Evolutionary conservation across 2,888 invertebrate species (phyloP).

Genomic region (Rhamnusium bicolor): DNA sequence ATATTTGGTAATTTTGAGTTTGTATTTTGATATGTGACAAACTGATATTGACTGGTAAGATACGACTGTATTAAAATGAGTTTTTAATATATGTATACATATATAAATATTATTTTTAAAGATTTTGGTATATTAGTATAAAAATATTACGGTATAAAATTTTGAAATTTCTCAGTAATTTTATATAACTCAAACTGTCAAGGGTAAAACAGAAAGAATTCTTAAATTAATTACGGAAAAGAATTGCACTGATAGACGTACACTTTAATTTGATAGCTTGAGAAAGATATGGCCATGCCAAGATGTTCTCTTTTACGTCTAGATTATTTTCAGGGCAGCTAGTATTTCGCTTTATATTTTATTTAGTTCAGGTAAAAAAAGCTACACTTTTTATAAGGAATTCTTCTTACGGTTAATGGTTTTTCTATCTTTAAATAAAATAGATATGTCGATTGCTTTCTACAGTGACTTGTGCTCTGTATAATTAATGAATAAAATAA

Average conservation of each 20-base stretch:
- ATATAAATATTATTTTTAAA: too few species aligned
- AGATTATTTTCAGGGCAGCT: not conserved
- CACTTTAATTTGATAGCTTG: not conserved
- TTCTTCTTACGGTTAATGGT: not conserved
- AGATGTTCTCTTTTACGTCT: not conserved
- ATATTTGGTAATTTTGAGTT: too few species aligned
- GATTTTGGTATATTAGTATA: too few species aligned
- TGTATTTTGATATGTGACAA: too few species aligned
- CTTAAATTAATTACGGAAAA: not conserved
- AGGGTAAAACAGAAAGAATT: slow-evolving; percentile 3
- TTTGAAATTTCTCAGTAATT: not conserved
- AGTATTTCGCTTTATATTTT: not conserved
- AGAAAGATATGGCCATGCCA: not conserved
- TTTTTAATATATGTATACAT: too few species aligned
- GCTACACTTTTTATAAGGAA: not conserved
- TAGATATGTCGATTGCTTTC: not conserved
- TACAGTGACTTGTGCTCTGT: too few species aligned
- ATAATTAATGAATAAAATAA: not conserved
- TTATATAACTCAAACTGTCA: not conserved
- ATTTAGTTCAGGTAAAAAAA: not conserved
- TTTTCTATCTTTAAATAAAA: not conserved
- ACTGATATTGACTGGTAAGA: too few species aligned
- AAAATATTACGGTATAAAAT: too few species aligned
- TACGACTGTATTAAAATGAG: too few species aligned
- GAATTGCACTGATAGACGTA: not conserved